Base-by-base conservation (phyloP, 1,140 invertebrate species). In the Brachionus koreanus region DNA sequence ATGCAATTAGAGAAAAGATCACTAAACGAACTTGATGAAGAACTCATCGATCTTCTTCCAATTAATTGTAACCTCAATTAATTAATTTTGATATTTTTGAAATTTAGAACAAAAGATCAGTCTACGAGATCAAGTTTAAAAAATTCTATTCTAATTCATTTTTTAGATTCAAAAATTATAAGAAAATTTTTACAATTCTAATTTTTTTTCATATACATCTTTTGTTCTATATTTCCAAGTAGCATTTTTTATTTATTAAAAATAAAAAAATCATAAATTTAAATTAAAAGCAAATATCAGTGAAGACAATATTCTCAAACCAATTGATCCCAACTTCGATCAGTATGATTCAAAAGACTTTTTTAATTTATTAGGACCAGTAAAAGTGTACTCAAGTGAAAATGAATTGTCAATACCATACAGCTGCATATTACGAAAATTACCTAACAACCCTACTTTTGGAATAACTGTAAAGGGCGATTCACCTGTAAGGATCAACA, bases 401-500 rank as follows among this genome's bases (percentile, higher is more conserved):
- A 91, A 95, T 84, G 92, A 95, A 85, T 97, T 95, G 95, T 94
- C 94, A 10, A 93, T 94, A 0, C 94, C 95, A 0, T 88, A 95
- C 79, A 89, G 92, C 63, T 91, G 96, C 23, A 92, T 93, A 65
- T 89, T 97, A 12, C 92, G 93, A 85, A 86, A 87, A 69, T 43
- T 84, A 35, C 81, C 84, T 3, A 85, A 85, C 25, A 87, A 84
- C 82, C 92, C 93, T 83, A 95, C 94, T 0, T 97, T 95, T 87
- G 96, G 96, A 0, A 97, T 97, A 86, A 94, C 94, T 84, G 94
- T 97, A 2, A 91, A 94, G 81, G 95, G 95, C 0, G 95, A 96
- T 86, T 93, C 94, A 2, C 96, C 95, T 0, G 95, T 96, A 12
- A 93, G 95, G 33, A 92, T 97, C 10, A 94, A 94, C 1, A 92